Conservation (phyloP, 1,140 invertebrate species). For the Meteorus sp. region DNA sequence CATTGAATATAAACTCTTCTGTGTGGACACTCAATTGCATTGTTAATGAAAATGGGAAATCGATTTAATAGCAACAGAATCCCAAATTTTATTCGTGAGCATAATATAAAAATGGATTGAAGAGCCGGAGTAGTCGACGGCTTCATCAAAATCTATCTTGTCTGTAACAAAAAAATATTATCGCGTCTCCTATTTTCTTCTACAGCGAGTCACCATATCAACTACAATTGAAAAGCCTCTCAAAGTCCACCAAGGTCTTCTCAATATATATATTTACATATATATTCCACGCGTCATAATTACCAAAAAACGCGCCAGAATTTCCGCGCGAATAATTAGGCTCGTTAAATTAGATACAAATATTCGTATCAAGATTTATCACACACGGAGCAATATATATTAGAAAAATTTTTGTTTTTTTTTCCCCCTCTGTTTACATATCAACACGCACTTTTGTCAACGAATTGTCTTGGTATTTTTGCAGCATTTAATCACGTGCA, state of each 20-base stretch:
- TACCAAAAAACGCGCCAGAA: slow-evolving; percentile 45
- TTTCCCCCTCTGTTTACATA: slow-evolving; percentile 5
- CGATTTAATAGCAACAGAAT: slow-evolving; percentile 5
- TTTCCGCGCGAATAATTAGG: slow-evolving; percentile 28
- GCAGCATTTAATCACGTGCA: too few relatives aligned
- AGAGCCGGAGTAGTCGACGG: slow-evolving; percentile 51
- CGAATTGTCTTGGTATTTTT: background rate
- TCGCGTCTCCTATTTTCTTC: too few relatives aligned
- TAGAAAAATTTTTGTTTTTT: slow-evolving; percentile 13
- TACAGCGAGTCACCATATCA: too few relatives aligned
- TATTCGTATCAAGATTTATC: slow-evolving; percentile 19
- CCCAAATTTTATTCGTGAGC: background rate
- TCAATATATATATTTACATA: too few relatives aligned
- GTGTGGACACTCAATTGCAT: background rate
- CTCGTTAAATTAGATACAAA: slow-evolving; percentile 23
- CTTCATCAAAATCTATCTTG: slow-evolving; percentile 21
- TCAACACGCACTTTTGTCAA: background rate
- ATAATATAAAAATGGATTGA: background rate
- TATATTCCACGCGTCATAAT: slow-evolving; percentile 42
- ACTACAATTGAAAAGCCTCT: too few relatives aligned
- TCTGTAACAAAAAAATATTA: slow-evolving; percentile 30
- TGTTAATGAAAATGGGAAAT: slow-evolving; percentile 11
- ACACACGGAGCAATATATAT: slow-evolving; percentile 13
- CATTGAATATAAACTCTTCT: slow-evolving; percentile 3
- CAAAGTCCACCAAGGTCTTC: slow-evolving; percentile 20